Base-by-base conservation (phyloP, 2,888 invertebrate genomes). In the Hyalella azteca region DNA sequence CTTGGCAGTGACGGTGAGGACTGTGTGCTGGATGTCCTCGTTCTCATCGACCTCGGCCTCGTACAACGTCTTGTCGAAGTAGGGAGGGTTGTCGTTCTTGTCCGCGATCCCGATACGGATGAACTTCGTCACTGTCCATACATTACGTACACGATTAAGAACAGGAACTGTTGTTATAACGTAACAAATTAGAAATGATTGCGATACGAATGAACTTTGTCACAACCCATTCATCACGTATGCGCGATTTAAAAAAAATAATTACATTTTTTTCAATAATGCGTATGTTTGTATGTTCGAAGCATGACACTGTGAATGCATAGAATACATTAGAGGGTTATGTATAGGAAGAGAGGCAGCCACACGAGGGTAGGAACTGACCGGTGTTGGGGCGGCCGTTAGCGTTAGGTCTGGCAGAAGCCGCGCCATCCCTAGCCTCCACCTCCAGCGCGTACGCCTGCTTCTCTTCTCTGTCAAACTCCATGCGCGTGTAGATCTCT, bases 71-170 rank as follows among this genome's bases (percentile, higher is more conserved):
- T 97, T 97, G 91, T 96, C 96, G 91, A 99, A 98, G 90, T 95
- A 95, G 85, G 98, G 98, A 85, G 97, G 96, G 90, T 99, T 98
- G 92, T 99, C 99, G 93, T 99, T 99, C 91, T 97, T 97, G 91
- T 99, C 98, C 86, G 96, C 96, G 88, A 98, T 97, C 87, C 95
- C 96, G 90, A 98, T 97, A 86, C 97, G 96, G 90, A 97, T 97
- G 91, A 96, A 97, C 91, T 97, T 97, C 86, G 96, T 97, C 89
- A 97, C 97, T 97, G 92, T n/a, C 92, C 92, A 86, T n/a, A n/a
- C n/a, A n/a, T n/a, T n/a, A n/a, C n/a, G n/a, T n/a, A n/a, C n/a
- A n/a, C n/a, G n/a, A n/a, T n/a, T n/a, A n/a, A n/a, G n/a, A n/a
- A n/a, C n/a, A n/a, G n/a, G n/a, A n/a, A n/a, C n/a, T n/a, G n/a